Conservation (phyloP, 1,140 invertebrate genomes). For the Drosophila auraria region DNA sequence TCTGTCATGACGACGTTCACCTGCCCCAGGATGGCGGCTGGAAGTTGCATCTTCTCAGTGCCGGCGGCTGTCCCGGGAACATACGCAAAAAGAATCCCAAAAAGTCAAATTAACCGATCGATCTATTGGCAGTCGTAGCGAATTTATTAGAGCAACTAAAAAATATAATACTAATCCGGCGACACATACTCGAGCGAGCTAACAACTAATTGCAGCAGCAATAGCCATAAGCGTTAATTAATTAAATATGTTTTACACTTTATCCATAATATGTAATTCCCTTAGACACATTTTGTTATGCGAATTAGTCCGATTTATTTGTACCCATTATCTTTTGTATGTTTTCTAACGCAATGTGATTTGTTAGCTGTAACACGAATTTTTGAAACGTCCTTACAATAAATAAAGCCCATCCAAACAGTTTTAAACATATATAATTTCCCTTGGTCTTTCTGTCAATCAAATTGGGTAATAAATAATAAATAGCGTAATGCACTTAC, state of each 20-base stretch:
- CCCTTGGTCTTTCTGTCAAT: not conserved
- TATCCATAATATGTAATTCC: slow-evolving; percentile 15
- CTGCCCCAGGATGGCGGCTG: slow-evolving; percentile 82
- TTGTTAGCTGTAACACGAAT: slow-evolving; percentile 72
- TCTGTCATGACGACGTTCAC: slow-evolving; percentile 90
- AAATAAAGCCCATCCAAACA: slow-evolving; percentile 74
- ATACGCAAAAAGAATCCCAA: slow-evolving; percentile 78
- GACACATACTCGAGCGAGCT: slow-evolving; percentile 8
- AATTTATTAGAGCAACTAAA: slow-evolving; percentile 52
- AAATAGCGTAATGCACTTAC: too few relatives aligned
- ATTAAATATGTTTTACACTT: slow-evolving; percentile 53
- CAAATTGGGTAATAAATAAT: not conserved
- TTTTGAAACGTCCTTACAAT: slow-evolving; percentile 78
- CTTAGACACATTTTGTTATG: slow-evolving; percentile 67
- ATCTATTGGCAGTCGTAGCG: slow-evolving; percentile 49
- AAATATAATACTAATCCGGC: slow-evolving; percentile 17
- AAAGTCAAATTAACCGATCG: slow-evolving; percentile 65
- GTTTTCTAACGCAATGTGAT: slow-evolving; percentile 76
- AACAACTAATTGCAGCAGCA: slow-evolving; percentile 17
- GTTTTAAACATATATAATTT: slow-evolving; percentile 34
- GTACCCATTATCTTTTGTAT: slow-evolving; percentile 52
- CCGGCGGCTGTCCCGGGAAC: slow-evolving; percentile 81
- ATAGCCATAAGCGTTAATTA: slow-evolving; percentile 46
- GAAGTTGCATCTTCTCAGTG: slow-evolving; percentile 85
- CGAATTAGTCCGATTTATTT: slow-evolving; percentile 47